Base-by-base conservation (phyloP, 2,113 vertebrate species). In the Dunckerocampus dactyliophorus region DNA sequence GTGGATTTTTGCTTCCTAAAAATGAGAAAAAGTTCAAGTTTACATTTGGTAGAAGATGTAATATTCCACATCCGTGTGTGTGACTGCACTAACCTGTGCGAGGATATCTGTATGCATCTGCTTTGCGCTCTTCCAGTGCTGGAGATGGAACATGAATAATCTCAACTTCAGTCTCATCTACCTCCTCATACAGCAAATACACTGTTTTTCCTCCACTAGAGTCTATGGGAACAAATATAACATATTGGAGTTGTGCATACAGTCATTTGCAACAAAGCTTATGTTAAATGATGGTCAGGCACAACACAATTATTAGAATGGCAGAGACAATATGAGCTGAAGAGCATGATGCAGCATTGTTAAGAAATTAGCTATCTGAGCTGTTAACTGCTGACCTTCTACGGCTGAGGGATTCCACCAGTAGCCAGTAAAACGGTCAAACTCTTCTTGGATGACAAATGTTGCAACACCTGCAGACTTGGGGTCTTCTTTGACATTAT, bases 371-470 rank as follows among this genome's bases (percentile, higher is more conserved):
- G 28, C 16, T 19, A 10, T 20, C 17, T 28, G 56, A 24, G 45
- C 24, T 19, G 15, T 8, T 1, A n/a, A 17, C 1, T 10, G 59
- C 90, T 74, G 69, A 98, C 96, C 94, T 92, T 95, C 92, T 59
- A 84, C 82, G 48, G 91, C 92, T 1, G 92, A 88, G 16, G 95
- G 95, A 72, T 92, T 94, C 95, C 96, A 98, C 96, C 96, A 98
- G 82, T 98, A 98, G 15, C 95, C 96, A 0, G 95, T 98, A 79
- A 98, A 98, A 9, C 96, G 92, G 76, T 98, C 96, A 74, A 98
- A 98, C 84, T 98, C 96, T 60, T 98, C 96, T 85, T 98, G 96
- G 77, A 98, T 98, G 89, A 98, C 95, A 59, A 98, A 98, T 1
- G 96, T 98, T 74, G 96, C 96, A 1, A 98, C 93, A 0, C 96